phyloP scores from a whole-genome alignment of 2,113 vertebrate species.

The Equus przewalskii region DNA sequence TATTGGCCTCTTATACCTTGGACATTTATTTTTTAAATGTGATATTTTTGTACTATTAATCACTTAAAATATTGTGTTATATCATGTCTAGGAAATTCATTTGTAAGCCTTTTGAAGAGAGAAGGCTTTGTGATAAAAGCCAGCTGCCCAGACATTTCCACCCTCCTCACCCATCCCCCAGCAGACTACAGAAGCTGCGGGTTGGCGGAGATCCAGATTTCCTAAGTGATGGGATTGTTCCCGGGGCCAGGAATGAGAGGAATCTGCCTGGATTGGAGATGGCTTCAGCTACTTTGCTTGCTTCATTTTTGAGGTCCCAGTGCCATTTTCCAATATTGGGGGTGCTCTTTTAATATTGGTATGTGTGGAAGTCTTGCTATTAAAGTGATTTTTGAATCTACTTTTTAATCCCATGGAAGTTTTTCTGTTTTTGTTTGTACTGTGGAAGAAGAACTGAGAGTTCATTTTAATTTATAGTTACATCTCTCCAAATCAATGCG shows the following conservation, averaged over 20 bases:
- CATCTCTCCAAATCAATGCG: background rate
- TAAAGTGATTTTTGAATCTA: background rate
- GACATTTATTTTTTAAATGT: background rate
- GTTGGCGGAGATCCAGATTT: slow-evolving; percentile 79
- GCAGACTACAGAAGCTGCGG: slow-evolving; percentile 59
- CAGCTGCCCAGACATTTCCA: slow-evolving; percentile 79
- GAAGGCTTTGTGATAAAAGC: slow-evolving; percentile 79
- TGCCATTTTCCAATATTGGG: background rate
- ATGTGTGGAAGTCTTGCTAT: background rate
- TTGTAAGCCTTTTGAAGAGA: slow-evolving; percentile 70
- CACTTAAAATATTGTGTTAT: slow-evolving; percentile 60
- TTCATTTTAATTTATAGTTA: slow-evolving; percentile 5
- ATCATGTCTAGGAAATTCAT: slow-evolving; percentile 78
- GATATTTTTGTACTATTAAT: slow-evolving; percentile 58
- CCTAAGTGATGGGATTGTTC: slow-evolving; percentile 81
- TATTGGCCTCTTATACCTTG: slow-evolving; percentile 13
- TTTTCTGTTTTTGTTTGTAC: background rate
- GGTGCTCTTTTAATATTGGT: background rate
- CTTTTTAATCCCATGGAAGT: background rate
- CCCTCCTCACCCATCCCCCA: slow-evolving; percentile 73
- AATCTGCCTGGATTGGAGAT: slow-evolving; percentile 79
- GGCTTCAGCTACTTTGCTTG: slow-evolving; percentile 55
- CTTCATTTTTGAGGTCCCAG: background rate
- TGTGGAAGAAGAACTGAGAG: background rate
- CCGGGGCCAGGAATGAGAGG: slow-evolving; percentile 81